Evolutionary conservation across 1,140 invertebrate genomes (phyloP).

Genomic region (Bombus ignitus): DNA sequence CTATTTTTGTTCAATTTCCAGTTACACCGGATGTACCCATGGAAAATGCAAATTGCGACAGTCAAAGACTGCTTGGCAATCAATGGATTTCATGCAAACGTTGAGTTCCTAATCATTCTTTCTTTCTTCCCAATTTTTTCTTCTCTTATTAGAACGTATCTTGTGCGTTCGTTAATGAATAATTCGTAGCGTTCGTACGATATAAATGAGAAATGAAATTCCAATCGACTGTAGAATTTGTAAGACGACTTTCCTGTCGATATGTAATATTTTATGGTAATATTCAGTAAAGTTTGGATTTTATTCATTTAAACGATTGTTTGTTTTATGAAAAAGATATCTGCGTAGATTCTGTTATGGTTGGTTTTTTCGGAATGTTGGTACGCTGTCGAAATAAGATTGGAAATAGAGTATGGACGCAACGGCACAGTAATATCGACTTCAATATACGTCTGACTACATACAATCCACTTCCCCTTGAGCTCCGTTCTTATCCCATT

Average conservation of each 20-base stretch:
- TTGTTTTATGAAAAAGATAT: background rate
- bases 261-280: background rate
- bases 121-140: background rate
- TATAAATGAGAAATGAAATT: background rate
- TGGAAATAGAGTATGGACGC: background rate
- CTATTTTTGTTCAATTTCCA: conserved; percentile 47
- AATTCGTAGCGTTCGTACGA: background rate
- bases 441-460: conserved; percentile 3
- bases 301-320: background rate
- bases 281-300: background rate
- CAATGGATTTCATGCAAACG: conserved; percentile 6
- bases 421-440: background rate
- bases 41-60: conserved; percentile 20
- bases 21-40: background rate
- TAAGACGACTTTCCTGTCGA: background rate
- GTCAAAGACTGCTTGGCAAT: conserved; percentile 10
- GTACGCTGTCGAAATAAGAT: background rate
- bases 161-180: background rate
- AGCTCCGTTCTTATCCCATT: background rate
- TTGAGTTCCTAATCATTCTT: background rate
- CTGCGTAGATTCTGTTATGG: background rate
- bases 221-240: background rate
- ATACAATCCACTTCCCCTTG: background rate
- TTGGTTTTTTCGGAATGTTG: too few species aligned
- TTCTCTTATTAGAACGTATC: background rate